Evolutionary conservation across 2,888 invertebrate genomes (phyloP), one percentile per base, ranked within the genome.

Genomic region (Nephrotoma guestfalica): DNA sequence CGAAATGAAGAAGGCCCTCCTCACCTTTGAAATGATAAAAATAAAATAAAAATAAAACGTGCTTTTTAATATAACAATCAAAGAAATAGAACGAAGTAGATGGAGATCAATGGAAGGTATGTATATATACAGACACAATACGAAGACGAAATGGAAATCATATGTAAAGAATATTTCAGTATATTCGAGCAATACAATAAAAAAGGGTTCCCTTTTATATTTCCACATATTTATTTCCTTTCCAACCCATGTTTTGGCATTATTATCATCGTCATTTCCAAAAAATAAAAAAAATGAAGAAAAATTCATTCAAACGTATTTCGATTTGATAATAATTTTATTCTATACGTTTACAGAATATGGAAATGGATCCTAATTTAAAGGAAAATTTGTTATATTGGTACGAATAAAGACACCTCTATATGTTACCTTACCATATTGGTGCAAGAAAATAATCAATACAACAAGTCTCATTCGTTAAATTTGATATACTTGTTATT

Each of bases 141-240:
- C 57, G n/a, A 71, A 7, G 15, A 85, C 30, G 30, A 85, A 85
- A 85, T 85, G 85, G 45, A 85, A 85, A 85, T 85, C 85, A 85
- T 85, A 85, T 85, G 85, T 85, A 85, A 45, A 45, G 71, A 71
- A 71, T 71, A 71, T 71, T 30, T 71, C 0, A 71, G 30, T 18
- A 71, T 71, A 41, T 41, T 4, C 41, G 41, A n/a, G 0, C 15
- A 41, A 42, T 15, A 84, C 41, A 84, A 84, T 41, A 84, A 84
- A 84, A 84, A 84, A 85, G 85, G 85, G 41, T 85, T 85, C 18
- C 42, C 18, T 43, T 85, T 83, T 83, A 40, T 71, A 71, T 18
- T n/a, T 71, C n/a, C 71, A 15, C 71, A 42, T 84, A 83, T 83
- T 41, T 83, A 83, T 83, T 83, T 40, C 83, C 40, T 84, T 84